Conservation (phyloP, 2,888 invertebrate genomes). For the Eupelmus urozonus region DNA sequence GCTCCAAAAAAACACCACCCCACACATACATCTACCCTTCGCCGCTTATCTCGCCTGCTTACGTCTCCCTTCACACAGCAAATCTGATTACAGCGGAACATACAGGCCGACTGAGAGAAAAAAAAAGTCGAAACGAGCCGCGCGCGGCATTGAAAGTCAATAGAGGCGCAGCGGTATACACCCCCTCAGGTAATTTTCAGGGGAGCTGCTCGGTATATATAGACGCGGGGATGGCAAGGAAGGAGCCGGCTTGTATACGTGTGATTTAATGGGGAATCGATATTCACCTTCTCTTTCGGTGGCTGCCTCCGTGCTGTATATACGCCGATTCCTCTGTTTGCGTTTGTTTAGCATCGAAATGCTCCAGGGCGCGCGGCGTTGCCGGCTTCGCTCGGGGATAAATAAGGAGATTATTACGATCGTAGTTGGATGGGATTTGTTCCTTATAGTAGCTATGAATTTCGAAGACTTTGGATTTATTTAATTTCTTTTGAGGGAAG, state of each 20-base stretch:
- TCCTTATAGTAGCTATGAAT: not conserved
- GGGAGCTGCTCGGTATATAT: not conserved
- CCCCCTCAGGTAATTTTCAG: conserved; percentile 54
- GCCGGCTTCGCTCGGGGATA: not conserved
- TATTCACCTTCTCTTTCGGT: conserved; percentile 39
- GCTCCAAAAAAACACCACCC: too few relatives aligned
- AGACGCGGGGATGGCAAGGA: not conserved
- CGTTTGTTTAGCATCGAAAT: conserved; percentile 54
- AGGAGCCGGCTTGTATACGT: not conserved
- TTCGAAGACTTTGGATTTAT: not conserved
- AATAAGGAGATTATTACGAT: conserved; percentile 34
- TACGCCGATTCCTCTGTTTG: conserved; percentile 50
- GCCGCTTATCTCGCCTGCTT: conserved; percentile 38
- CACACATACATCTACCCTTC: not conserved
- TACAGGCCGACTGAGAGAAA: conserved; percentile 21
- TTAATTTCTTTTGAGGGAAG: too few relatives aligned
- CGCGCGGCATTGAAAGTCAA: conserved; percentile 47
- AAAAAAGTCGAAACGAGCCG: conserved; percentile 3
- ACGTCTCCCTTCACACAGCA: conserved; percentile 4
- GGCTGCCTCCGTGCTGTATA: not conserved
- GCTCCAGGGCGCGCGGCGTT: not conserved
- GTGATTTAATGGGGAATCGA: conserved; percentile 57
- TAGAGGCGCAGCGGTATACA: conserved; percentile 3
- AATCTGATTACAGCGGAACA: conserved; percentile 53
- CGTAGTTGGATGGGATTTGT: conserved; percentile 1